Base-by-base conservation (phyloP, 2,888 invertebrate species). In the Pristionchus mayeri region DNA sequence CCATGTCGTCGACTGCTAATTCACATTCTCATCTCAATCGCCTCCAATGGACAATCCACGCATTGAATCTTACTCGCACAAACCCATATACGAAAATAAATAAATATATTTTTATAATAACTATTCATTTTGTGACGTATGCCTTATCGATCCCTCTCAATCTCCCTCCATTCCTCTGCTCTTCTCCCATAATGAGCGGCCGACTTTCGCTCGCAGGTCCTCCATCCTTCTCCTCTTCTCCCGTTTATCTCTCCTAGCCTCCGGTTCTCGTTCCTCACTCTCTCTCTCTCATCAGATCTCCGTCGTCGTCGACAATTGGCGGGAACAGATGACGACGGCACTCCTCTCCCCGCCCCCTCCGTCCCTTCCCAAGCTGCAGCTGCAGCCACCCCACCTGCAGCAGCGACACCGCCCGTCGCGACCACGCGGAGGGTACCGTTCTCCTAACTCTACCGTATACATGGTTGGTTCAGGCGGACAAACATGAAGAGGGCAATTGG, bases 161-260 rank as follows among this genome's bases (percentile, higher is more conserved):
- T 67, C 67, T 67, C 37, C 67, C 13, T 44, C 37, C 67, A 67
- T 37, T 67, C 60, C 67, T 67, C 67, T 27, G 3, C 37, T 21
- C 37, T n/a, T 7, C 37, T 37, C 1, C 67, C 37, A 67, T n/a
- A n/a, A n/a, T 67, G 67, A 67, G 67, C 37, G 67, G 67, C 37
- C 67, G 67, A 37, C 67, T 67, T 37, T 67, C 67, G 37, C 67
- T 67, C 67, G 67, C 67, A 67, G 67, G 67, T 67, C 44, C 21
- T 37, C 21, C 21, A n/a, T n/a, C 34, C 37, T 37, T 21, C 37
- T n/a, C 63, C 9, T 18, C 63, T 34, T 63, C 54, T 54, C 7
- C 54, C 4, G 63, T 18, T 3, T 24, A 30, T 34, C 30, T 21
- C 4, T n/a, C 34, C 7, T 21, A 9, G 57, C 27, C 57, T 27